These are phyloP conservation scores for Leptopilina boulardi DNA, from an alignment of 1,140 invertebrate species.

Conservation along the genomic window DNA sequence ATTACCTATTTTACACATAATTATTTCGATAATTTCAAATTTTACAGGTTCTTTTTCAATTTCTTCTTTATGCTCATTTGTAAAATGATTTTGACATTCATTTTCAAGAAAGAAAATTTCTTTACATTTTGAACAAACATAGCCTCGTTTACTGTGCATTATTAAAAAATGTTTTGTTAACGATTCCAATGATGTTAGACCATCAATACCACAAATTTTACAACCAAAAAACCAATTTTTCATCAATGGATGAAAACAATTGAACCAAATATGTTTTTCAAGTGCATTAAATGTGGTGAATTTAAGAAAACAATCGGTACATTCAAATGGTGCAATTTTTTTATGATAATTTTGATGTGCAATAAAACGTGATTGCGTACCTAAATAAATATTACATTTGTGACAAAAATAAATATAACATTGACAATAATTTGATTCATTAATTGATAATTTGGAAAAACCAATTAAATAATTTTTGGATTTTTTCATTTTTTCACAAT, in stretches of 20 bases:
- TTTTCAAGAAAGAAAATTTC: slow-evolving; percentile 55
- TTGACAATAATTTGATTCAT: slow-evolving; percentile 59
- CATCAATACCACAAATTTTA: slow-evolving; percentile 67
- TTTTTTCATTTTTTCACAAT: slow-evolving; percentile 59
- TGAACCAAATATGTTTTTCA: slow-evolving; percentile 66
- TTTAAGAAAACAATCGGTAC: slow-evolving; percentile 65
- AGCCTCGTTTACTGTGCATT: slow-evolving; percentile 60
- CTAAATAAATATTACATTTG: slow-evolving; percentile 64
- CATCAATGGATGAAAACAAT: slow-evolving; percentile 64
- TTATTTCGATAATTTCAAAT: slow-evolving; percentile 48
- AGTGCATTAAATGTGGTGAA: slow-evolving; percentile 53
- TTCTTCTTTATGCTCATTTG: background rate
- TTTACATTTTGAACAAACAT: slow-evolving; percentile 60
- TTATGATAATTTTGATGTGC: slow-evolving; percentile 67
- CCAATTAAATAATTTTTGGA: slow-evolving; percentile 64
- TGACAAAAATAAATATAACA: slow-evolving; percentile 67
- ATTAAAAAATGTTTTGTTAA: slow-evolving; percentile 65
- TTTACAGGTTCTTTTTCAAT: background rate
- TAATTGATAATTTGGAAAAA: slow-evolving; percentile 55
- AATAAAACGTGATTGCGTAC: slow-evolving; percentile 51
- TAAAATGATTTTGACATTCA: slow-evolving; percentile 56
- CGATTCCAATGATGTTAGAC: slow-evolving; percentile 66
- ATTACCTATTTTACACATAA: slow-evolving; percentile 61
- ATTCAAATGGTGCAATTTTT: slow-evolving; percentile 54
- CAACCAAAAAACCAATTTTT: slow-evolving; percentile 59